Base-by-base conservation (phyloP, 2,888 invertebrate genomes). In the Acleris holmiana region DNA sequence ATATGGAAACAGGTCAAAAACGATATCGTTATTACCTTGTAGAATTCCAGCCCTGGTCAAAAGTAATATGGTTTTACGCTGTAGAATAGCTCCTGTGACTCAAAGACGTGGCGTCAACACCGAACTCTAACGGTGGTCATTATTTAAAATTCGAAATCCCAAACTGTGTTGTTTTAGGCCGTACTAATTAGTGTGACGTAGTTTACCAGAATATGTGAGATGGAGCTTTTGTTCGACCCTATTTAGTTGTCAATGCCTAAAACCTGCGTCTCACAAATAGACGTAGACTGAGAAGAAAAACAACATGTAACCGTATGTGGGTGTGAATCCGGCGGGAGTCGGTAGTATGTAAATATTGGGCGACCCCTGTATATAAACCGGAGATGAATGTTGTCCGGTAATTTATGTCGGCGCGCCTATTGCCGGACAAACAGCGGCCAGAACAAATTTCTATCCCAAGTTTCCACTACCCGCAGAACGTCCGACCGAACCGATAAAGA, bases 401-500 rank as follows among this genome's bases (percentile, higher is more conserved):
- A 89, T 86, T 88, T 88, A 88, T 85, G 84, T 88, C 82, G 81
- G 80, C 47, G 74, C 69, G 82, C 80, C 85, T 83, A 84, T 87
- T 88, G 84, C 44, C 76, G 79, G 80, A 82, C 87, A 85, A 86
- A 88, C 85, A 86, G 82, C 80, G 73, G 49, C 75, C 76, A 71
- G 76, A 77, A 79, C 79, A 82, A 88, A 89, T 88, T 88, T 89
- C 87, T 88, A 86, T 84, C 80, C 84, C 74, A 88, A 88, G 84
- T 89, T 86, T 80, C 71, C 78, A 72, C 74, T 72, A 72, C 73
- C 81, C 79, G 71, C 82, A 79, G 79, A 77, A 79, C 73, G 74
- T 69, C 73, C 68, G 68, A 71, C 77, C 71, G 66, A 74, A 81
- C 77, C 77, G 74, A 82, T 80, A 80, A 80, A 82, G 75, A 85